Percentiles rank a stretch among this genome's conserved stretches.
phyloP scores from a whole-genome alignment of 2,888 invertebrate species.

The Ichneumoninae sp. region DNA sequence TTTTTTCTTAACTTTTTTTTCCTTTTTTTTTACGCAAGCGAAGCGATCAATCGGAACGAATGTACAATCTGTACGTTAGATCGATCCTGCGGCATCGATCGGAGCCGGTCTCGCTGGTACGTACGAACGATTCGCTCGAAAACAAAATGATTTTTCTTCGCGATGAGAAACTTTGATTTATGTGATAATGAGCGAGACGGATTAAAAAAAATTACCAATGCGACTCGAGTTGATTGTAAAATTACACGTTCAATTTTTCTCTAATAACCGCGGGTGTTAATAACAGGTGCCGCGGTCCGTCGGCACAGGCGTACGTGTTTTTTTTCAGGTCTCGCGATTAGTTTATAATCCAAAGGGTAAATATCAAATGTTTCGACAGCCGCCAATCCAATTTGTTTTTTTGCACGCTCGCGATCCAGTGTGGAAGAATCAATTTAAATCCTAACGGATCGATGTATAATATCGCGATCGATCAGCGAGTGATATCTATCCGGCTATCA shows the following conservation, averaged over 20 bases:
- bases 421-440: slow-evolving; percentile 37
- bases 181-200: slow-evolving; percentile 45
- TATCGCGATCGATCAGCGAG: slow-evolving; percentile 14
- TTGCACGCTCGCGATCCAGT: not conserved
- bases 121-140: slow-evolving; percentile 50
- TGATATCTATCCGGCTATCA: slow-evolving; percentile 30
- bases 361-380: slow-evolving; percentile 34
- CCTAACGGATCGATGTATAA: slow-evolving; percentile 26
- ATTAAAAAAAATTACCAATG: slow-evolving; percentile 31
- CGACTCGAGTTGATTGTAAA: slow-evolving; percentile 10
- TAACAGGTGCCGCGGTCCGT: slow-evolving; percentile 11
- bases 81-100: slow-evolving; percentile 31
- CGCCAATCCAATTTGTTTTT: slow-evolving; percentile 16
- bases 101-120: slow-evolving; percentile 9
- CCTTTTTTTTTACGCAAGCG: not conserved
- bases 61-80: slow-evolving; percentile 13
- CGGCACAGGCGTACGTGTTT: slow-evolving; percentile 6
- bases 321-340: not conserved
- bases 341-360: slow-evolving; percentile 5
- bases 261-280: slow-evolving; percentile 10
- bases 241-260: slow-evolving; percentile 36
- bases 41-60: slow-evolving; percentile 32
- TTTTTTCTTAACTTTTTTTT: not conserved
- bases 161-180: slow-evolving; percentile 51
- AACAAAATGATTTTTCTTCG: slow-evolving; percentile 41